A percentile compares a stretch with the other conserved stretches of the same genome.
These are phyloP conservation scores for Hyaena hyaena DNA, from an alignment of 2,113 vertebrate species.

Conservation along the genomic window DNA sequence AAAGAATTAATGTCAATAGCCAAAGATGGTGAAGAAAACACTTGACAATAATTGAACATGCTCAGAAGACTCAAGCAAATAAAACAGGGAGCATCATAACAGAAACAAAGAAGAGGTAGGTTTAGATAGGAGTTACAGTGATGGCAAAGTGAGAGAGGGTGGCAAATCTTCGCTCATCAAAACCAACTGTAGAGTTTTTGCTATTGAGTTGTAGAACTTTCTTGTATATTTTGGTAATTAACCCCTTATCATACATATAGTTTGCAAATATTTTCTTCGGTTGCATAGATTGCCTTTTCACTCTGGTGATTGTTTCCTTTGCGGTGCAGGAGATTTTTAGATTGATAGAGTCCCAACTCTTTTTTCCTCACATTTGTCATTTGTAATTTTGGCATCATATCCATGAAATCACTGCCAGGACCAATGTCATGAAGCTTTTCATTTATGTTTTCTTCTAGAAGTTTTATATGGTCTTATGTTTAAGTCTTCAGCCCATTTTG, in stretches of 20 bases:
- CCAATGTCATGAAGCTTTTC: background rate
- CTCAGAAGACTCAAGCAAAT: background rate
- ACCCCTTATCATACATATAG: background rate
- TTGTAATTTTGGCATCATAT: background rate
- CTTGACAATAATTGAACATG: background rate
- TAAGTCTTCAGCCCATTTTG: background rate
- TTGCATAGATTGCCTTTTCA: background rate
- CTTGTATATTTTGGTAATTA: background rate
- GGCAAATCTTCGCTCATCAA: background rate
- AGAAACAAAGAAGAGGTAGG: background rate
- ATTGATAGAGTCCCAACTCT: background rate
- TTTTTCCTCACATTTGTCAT: background rate
- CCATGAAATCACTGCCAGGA: background rate
- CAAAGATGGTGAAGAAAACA: background rate
- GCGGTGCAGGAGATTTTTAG: background rate
- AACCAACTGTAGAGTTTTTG: background rate
- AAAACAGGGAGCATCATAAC: background rate
- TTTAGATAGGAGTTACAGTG: background rate
- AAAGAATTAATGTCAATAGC: background rate
- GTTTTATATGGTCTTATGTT: background rate
- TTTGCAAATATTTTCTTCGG: background rate
- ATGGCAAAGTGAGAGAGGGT: background rate
- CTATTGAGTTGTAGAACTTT: background rate
- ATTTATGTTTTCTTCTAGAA: background rate
- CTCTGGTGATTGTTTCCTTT: background rate